A percentile compares a stretch with the other conserved stretches of the same genome.
phyloP scores from a whole-genome alignment of 2,113 vertebrate species.

The Pterocles gutturalis region DNA sequence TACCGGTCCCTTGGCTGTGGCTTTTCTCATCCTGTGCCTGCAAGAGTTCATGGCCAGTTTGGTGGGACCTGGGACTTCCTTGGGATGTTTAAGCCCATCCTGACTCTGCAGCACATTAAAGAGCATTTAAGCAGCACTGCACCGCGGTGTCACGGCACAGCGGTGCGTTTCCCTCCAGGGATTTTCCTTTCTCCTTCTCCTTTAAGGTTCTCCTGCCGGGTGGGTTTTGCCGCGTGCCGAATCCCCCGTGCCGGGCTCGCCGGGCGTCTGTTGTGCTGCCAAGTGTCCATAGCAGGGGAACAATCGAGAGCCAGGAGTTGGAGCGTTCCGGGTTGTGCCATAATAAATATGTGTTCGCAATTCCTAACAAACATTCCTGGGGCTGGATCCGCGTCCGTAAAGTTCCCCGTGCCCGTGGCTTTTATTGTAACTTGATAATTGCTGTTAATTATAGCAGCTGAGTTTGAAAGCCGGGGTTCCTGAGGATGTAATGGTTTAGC shows the following conservation, averaged over 20 bases:
- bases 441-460: neutral
- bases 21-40: neutral
- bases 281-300: neutral
- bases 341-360: neutral
- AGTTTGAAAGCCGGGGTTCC: neutral
- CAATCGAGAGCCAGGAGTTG: neutral
- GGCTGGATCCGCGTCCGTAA: neutral
- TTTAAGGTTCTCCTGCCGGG: neutral
- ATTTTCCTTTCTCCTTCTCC: neutral
- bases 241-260: neutral
- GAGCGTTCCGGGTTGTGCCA: neutral
- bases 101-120: accelerated
- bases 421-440: slow-evolving; percentile 14
- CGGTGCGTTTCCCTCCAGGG: accelerated
- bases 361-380: neutral
- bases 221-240: neutral
- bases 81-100: accelerated
- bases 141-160: accelerated
- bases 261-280: neutral
- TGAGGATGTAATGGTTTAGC: neutral
- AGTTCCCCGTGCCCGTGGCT: neutral
- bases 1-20: accelerated
- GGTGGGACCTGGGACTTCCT: neutral
- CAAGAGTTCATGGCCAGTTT: accelerated
- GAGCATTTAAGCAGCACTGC: accelerated